These are phyloP conservation scores for Gymnothorax javanicus DNA, from an alignment of 2,797 vertebrate species.

Conservation along the genomic window DNA sequence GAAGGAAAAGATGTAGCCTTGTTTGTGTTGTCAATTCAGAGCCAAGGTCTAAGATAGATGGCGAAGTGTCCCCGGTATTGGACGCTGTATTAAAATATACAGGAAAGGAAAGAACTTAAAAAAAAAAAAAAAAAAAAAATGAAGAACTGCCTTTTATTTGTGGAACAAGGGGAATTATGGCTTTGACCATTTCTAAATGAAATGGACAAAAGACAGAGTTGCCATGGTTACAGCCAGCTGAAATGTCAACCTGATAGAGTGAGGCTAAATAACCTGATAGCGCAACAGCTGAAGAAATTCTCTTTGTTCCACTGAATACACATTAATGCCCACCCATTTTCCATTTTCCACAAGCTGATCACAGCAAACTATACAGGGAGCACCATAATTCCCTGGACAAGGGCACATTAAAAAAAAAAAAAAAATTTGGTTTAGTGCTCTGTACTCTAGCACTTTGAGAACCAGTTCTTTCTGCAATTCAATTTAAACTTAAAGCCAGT, in stretches of 20 bases:
- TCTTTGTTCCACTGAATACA: conserved; percentile 60
- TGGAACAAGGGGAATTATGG: conserved; percentile 62
- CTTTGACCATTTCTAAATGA: conserved; percentile 63
- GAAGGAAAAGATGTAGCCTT: conserved; percentile 72
- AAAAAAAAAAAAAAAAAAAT: conserved; percentile 59
- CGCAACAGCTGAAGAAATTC: conserved; percentile 53
- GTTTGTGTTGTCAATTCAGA: conserved; percentile 52
- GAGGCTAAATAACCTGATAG: conserved; percentile 53
- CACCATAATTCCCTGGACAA: conserved; percentile 44
- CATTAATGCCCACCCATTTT: conserved; percentile 35
- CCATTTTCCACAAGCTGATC: conserved; percentile 37
- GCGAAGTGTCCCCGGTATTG: conserved; percentile 52
- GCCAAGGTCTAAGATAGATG: conserved; percentile 52
- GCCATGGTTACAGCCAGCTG: conserved; percentile 67
- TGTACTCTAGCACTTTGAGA: conserved; percentile 24
- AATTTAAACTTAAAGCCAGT: conserved; percentile 49
- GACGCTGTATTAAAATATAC: conserved; percentile 47
- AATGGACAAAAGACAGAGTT: conserved; percentile 68
- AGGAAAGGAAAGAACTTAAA: neutral
- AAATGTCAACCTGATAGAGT: conserved; percentile 66
- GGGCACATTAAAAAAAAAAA: too few relatives aligned
- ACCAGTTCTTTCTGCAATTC: conserved; percentile 50
- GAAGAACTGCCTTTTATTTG: conserved; percentile 59
- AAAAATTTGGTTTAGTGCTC: too few relatives aligned
- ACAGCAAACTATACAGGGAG: conserved; percentile 35